Percentiles rank a stretch among this genome's conserved stretches.
Evolutionary conservation across 1,140 invertebrate species (phyloP).

Genomic region (Conus ventricosus): DNA sequence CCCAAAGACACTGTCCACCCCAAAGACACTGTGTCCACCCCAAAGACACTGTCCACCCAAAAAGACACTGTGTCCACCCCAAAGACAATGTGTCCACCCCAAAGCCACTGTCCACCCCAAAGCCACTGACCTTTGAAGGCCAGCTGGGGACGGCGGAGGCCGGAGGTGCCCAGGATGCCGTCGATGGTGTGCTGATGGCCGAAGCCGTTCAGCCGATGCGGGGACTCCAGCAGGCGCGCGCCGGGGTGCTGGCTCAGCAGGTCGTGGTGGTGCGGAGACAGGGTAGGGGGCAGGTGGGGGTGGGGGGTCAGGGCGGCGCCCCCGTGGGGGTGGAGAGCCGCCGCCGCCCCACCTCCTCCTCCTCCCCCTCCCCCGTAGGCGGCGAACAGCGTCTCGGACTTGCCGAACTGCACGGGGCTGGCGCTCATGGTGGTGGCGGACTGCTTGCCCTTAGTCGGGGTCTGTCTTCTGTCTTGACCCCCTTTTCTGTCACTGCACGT

Average conservation of each 20-base stretch:
- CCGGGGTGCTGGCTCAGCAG: background rate
- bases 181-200: constrained; percentile 32
- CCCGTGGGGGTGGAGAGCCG: constrained; percentile 22
- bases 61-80: too few relatives aligned
- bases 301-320: background rate
- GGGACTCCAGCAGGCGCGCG: constrained; percentile 6
- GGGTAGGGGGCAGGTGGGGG: background rate
- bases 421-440: constrained; percentile 12
- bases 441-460: background rate
- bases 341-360: background rate
- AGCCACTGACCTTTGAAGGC: constrained; percentile 12
- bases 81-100: background rate
- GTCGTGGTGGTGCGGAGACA: constrained; percentile 8
- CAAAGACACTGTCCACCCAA: too few relatives aligned
- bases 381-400: constrained; percentile 32
- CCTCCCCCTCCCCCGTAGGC: background rate
- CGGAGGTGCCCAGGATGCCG: constrained; percentile 26
- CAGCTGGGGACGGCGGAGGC: background rate
- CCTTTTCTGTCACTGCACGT: too few relatives aligned
- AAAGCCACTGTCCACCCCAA: background rate
- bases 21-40: too few relatives aligned
- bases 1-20: too few relatives aligned
- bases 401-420: constrained; percentile 29
- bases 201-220: constrained; percentile 32
- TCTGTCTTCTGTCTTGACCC: too few relatives aligned